Percentiles rank a stretch among this genome's conserved stretches.
Evolutionary conservation across 2,113 vertebrate genomes (phyloP).

Genomic region (Strigops habroptila): DNA sequence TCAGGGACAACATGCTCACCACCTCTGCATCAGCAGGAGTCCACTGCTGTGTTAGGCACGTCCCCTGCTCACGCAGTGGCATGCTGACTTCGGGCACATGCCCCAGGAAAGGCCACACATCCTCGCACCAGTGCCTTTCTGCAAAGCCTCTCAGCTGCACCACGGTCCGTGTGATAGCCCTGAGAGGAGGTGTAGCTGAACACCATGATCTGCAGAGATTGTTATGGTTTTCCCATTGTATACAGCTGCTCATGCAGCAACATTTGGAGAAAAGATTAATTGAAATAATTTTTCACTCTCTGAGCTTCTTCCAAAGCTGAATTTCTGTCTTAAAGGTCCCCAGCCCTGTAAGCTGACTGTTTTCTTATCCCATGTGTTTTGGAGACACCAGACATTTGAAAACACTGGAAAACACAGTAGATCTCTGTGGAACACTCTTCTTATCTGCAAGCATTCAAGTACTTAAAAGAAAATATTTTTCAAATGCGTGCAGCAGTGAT

Average conservation of each 20-base stretch:
- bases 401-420: not conserved
- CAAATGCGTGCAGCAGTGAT: conserved; percentile 38
- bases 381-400: not conserved
- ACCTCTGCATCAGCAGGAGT: not conserved
- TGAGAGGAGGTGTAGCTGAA: not conserved
- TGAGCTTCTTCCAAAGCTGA: not conserved
- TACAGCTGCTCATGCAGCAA: not conserved
- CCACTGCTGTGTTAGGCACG: not conserved
- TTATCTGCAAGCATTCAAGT: not conserved
- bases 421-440: not conserved
- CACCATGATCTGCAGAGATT: fast-evolving
- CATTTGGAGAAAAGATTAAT: not conserved
- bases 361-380: not conserved
- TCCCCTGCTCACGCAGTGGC: not conserved
- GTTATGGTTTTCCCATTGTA: not conserved
- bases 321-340: not conserved
- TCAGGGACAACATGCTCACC: not conserved
- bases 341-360: not conserved
- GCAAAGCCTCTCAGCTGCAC: not conserved
- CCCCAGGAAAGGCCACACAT: not conserved
- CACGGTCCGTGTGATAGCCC: fast-evolving
- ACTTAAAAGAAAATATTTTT: conserved; percentile 47
- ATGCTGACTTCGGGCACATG: fast-evolving
- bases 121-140: not conserved
- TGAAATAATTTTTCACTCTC: not conserved